Conservation (phyloP, 2,888 invertebrate genomes). For the Drosophila demipolita region DNA sequence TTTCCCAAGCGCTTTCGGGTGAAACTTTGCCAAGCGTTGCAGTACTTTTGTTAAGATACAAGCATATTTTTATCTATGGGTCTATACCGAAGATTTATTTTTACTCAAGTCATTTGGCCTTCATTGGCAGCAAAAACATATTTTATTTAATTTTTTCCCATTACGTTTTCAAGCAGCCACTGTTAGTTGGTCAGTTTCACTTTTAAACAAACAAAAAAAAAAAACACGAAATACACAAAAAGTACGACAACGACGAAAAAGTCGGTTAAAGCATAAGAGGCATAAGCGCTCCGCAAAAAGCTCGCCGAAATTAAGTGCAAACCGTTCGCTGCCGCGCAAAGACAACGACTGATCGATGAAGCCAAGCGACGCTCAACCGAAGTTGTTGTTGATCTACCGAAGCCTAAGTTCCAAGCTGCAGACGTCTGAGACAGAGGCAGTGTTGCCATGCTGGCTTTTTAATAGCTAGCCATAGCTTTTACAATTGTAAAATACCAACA, state of each 20-base stretch:
- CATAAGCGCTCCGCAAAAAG: conserved; percentile 30
- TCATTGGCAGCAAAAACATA: conserved; percentile 19
- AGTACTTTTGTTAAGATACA: conserved; percentile 14
- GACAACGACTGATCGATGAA: conserved; percentile 75
- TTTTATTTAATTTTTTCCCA: conserved; percentile 36
- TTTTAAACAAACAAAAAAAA: conserved; percentile 38
- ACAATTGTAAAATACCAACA: not conserved
- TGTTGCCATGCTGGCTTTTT: conserved; percentile 7
- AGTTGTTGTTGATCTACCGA: conserved; percentile 12
- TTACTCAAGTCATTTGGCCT: conserved; percentile 11
- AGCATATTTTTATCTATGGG: conserved; percentile 24
- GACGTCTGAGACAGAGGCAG: conserved; percentile 24
- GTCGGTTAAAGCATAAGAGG: conserved; percentile 28
- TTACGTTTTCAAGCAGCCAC: conserved; percentile 36
- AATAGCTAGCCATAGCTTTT: not conserved
- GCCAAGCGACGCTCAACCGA: conserved; percentile 31
- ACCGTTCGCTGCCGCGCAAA: conserved; percentile 72
- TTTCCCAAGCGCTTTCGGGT: conserved; percentile 50
- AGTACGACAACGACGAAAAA: conserved; percentile 12
- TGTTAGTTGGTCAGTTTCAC: conserved; percentile 63
- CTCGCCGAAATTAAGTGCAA: conserved; percentile 33
- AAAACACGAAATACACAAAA: conserved; percentile 21
- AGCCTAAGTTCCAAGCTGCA: conserved; percentile 24
- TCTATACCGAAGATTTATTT: not conserved
- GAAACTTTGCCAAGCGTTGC: conserved; percentile 47